Evolutionary conservation across 1,140 invertebrate genomes (phyloP).

Genomic region (Littorina saxatilis): DNA sequence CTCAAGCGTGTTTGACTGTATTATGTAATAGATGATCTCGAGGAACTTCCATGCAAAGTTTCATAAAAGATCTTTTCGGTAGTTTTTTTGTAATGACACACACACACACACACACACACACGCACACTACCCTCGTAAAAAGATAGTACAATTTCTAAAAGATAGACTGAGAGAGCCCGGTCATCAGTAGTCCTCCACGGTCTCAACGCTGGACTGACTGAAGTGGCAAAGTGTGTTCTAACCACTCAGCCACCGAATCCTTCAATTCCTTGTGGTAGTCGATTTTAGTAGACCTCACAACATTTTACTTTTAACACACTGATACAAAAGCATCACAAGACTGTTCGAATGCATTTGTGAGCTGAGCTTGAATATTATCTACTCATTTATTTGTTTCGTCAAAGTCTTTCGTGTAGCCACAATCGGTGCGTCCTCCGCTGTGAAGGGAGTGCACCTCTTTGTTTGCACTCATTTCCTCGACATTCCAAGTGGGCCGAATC

Average conservation of each 20-base stretch:
- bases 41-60: not conserved
- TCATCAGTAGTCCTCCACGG: not conserved
- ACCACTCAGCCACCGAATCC: not conserved
- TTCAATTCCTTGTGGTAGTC: not conserved
- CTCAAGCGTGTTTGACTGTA: not conserved
- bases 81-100: too few species aligned
- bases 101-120: conserved; percentile 28
- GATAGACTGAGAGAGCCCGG: not conserved
- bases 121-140: not conserved
- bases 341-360: too few species aligned
- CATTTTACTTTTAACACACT: not conserved
- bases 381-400: too few species aligned
- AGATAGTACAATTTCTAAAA: not conserved
- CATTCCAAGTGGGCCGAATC: conserved; percentile 16
- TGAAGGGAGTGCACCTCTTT: conserved; percentile 14
- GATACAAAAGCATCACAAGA: not conserved
- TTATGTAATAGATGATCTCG: not conserved
- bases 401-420: too few species aligned
- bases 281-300: not conserved
- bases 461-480: conserved; percentile 17
- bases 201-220: not conserved
- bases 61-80: too few species aligned
- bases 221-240: too few species aligned
- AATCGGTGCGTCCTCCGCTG: too few species aligned
- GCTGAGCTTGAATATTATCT: too few species aligned